These are phyloP conservation scores for Bombus pascuorum DNA, from an alignment of 1,140 invertebrate species.

Conservation along the genomic window DNA sequence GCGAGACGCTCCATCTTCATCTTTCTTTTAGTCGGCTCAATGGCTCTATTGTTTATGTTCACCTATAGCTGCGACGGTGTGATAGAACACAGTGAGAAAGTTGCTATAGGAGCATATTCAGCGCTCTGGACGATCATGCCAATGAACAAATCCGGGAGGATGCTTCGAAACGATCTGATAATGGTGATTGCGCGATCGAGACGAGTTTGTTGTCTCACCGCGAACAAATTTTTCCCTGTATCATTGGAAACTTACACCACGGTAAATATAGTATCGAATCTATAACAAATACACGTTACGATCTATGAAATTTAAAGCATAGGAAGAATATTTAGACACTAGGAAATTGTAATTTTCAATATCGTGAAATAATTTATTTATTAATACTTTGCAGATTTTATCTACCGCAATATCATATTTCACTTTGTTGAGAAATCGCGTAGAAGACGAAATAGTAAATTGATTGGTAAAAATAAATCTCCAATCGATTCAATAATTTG, in stretches of 20 bases:
- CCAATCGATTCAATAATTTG: no score
- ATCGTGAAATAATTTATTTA: background rate
- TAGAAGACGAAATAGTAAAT: background rate
- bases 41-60: conserved; percentile 44
- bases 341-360: background rate
- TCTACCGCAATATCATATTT: conserved; percentile 21
- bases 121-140: background rate
- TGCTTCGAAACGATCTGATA: conserved; percentile 35
- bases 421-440: conserved; percentile 29
- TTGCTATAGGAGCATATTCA: conserved; percentile 2
- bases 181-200: conserved; percentile 51
- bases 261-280: conserved; percentile 1
- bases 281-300: no score
- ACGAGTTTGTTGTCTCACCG: conserved; percentile 56
- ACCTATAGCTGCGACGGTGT: conserved; percentile 50
- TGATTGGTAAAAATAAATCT: no score
- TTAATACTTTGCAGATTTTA: conserved; percentile 4
- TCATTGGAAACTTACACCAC: conserved; percentile 57
- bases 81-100: conserved; percentile 17
- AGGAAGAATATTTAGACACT: accelerated
- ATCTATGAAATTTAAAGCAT: background rate
- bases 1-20: background rate
- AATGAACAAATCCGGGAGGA: conserved; percentile 21
- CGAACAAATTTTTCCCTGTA: conserved; percentile 53
- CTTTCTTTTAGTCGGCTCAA: background rate